phyloP scores from a whole-genome alignment of 2,113 vertebrate genomes.

The Pangasianodon hypophthalmus region DNA sequence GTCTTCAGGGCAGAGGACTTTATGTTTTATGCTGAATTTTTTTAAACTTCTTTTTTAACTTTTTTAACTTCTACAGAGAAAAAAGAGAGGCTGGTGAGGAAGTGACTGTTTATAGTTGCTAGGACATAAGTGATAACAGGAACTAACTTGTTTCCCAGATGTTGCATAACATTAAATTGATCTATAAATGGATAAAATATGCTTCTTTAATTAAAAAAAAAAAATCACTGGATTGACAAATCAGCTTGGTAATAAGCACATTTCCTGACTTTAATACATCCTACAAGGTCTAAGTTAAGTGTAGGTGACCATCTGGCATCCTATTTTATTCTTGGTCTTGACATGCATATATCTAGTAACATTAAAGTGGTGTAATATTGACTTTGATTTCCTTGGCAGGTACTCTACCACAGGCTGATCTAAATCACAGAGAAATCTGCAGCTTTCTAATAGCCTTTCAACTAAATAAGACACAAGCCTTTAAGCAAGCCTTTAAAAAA shows the following conservation, averaged over 20 bases:
- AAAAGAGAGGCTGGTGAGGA: neutral
- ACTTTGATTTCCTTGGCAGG: conserved; percentile 33
- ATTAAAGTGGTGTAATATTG: conserved; percentile 25
- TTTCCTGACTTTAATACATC: neutral
- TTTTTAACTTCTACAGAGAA: neutral
- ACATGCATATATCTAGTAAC: conserved; percentile 17
- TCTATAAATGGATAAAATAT: neutral
- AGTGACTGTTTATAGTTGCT: neutral
- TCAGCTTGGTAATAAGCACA: neutral
- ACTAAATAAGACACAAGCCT: conserved; percentile 53
- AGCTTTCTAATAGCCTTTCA: conserved; percentile 47
- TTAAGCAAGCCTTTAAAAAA: conserved; percentile 47
- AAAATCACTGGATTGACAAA: neutral
- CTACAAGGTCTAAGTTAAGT: neutral
- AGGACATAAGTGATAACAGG: neutral
- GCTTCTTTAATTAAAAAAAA: neutral
- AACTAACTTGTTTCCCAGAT: neutral
- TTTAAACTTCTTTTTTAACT: neutral
- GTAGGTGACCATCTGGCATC: conserved; percentile 9
- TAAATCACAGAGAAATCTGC: conserved; percentile 44
- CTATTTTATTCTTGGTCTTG: neutral
- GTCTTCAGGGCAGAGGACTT: neutral
- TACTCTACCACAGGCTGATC: conserved; percentile 22
- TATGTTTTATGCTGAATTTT: neutral
- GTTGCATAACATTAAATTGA: neutral